These are phyloP conservation scores for Zeus faber DNA, from an alignment of 2,113 vertebrate genomes.

Conservation along the genomic window DNA sequence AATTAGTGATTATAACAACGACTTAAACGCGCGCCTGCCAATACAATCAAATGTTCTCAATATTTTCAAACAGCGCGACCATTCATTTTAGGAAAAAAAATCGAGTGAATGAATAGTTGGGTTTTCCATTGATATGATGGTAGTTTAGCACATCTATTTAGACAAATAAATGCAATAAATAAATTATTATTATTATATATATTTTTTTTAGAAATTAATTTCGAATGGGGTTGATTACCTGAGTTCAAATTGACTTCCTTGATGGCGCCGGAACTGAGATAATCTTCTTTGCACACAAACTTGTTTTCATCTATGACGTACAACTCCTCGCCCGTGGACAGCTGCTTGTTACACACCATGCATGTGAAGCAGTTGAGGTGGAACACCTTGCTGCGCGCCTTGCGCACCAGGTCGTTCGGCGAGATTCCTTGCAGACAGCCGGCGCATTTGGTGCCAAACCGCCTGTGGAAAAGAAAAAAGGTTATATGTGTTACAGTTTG, in stretches of 20 bases:
- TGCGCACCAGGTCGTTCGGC: constrained; percentile 93
- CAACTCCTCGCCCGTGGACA: constrained; percentile 96
- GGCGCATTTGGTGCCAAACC: constrained; percentile 95
- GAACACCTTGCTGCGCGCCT: constrained; percentile 93
- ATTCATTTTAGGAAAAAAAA: too few relatives aligned
- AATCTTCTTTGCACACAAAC: constrained; percentile 98
- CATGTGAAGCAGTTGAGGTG: constrained; percentile 98
- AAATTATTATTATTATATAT: too few relatives aligned
- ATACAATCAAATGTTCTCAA: too few relatives aligned
- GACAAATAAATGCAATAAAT: too few relatives aligned
- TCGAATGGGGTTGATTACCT: constrained; percentile 82
- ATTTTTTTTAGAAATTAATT: too few relatives aligned
- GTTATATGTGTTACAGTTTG: background rate
- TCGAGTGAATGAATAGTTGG: too few relatives aligned
- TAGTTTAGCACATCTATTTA: too few relatives aligned
- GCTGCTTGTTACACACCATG: constrained; percentile 98
- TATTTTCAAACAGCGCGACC: too few relatives aligned
- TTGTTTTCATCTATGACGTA: constrained; percentile 98
- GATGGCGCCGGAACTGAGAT: constrained; percentile 84
- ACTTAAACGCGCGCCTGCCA: too few relatives aligned
- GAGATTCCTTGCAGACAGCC: constrained; percentile 96
- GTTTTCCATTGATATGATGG: too few relatives aligned
- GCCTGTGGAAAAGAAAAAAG: constrained; percentile 63
- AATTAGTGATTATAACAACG: too few relatives aligned
- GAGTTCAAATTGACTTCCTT: constrained; percentile 95